Evolutionary conservation across 2,113 vertebrate genomes (phyloP), one percentile per base, ranked within the genome.

Genomic region (Psophia crepitans): DNA sequence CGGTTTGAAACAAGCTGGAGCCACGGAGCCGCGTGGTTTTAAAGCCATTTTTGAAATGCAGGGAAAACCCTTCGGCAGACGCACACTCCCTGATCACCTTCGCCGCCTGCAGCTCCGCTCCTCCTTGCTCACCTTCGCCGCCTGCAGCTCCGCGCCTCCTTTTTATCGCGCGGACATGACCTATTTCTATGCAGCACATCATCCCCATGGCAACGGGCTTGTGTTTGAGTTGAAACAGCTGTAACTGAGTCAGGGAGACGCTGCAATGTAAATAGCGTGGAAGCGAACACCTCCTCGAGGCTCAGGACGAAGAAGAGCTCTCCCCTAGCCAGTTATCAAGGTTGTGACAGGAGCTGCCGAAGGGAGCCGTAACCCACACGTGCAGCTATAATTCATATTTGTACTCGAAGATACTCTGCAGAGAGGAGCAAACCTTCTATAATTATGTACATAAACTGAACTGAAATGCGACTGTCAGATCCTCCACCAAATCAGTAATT

Each of bases 131-230:
- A 43, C 89, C 70, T 41, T 37, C 61, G 1, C 41, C 27, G 15
- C 22, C 1, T 23, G 23, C 24, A 51, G 49, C 49, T 24, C 49
- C 14, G 49, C 80, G 65, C 7, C 30, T n/a, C 35, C 51, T 43
- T 28, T 21, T 19, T 13, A 37, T 21, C 44, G 77, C 90, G 75
- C 4, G 9, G 64, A 61, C n/a, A 2, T 71, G 90, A 94, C 97
- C 97, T 93, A 88, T 87, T 98, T 98, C 97, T 58, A 18, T 28
- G 85, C 70, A 54, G 68, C 5, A 14, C 66, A 51, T 43, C 78
- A 93, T 96, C 95, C 66, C 98, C 81, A 97, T 95, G 93, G 97
- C 96, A 97, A 98, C 96, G 16, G 93, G 84, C 92, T 91, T 37
- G 68, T 61, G 89, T 93, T 96, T 93, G 94, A 96, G 80, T 73